Base-by-base conservation (phyloP, 2,888 invertebrate genomes). In the Agrilus biguttatus region DNA sequence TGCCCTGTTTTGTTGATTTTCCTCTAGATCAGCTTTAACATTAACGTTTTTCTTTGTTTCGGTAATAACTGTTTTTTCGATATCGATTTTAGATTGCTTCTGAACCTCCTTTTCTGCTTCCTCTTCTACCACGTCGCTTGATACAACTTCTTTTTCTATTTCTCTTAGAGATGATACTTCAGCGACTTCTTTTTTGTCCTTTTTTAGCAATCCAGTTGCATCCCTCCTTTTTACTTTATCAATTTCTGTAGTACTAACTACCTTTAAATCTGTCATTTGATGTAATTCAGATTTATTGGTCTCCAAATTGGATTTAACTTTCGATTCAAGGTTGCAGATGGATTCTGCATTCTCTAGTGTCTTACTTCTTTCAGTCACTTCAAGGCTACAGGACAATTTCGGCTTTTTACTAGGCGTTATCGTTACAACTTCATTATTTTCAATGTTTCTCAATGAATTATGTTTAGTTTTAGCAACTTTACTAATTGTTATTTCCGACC, bases 11-110 rank as follows among this genome's bases (percentile, higher is more conserved):
- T 43, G 28, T 41, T 40, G n/a, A 34, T 39, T 35, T 33, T 33
- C 34, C 28, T 43, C 38, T 14, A 35, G 32, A n/a, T 41, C 36
- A 33, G 33, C 38, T 21, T 36, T 34, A 37, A 37, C 39, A 17
- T 39, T 39, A 39, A 33, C 35, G 28, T 28, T 28, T 28, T 10
- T 28, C 10, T 8, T 44, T 36, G 14, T 23, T 14, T 8, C 32
- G 13, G 39, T 19, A n/a, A 34, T 33, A 33, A 33, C 23, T 19
- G 10, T 41, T n/a, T 23, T 34, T 33, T 13, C 23, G 14, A 23
- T 23, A 12, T 28, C 13, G n/a, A 13, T 23, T 28, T 43, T 33
- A 32, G 14, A 19, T 23, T 39, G 39, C 4, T 1, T 12, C 33
- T 28, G n/a, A 2, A 7, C 10, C 33, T 39, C 14, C 33, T 17